Base-by-base conservation (phyloP, 2,888 invertebrate species). In the Andrena praecox region DNA sequence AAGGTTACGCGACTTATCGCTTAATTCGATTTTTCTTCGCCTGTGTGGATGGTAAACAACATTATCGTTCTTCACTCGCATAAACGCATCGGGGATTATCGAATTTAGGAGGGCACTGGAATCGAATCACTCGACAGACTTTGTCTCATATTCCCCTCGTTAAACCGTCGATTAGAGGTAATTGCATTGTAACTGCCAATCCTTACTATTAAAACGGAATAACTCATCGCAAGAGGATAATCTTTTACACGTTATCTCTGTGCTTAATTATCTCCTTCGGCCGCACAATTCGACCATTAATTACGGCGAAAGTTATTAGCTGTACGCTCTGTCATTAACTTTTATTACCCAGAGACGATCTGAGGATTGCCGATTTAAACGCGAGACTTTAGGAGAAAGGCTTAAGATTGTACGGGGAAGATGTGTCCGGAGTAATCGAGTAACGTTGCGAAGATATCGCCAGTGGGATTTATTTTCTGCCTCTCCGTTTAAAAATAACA, bases 401-500 rank as follows among this genome's bases (percentile, higher is more conserved):
- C 42, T 42, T 12, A 42, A 42, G 42, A 42, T 42, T 42, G 42
- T 42, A 42, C 42, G 12, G 10, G 42, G 42, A 4, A 42, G 42
- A 42, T 42, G 42, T 42, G 42, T 16, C 0, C 42, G 42, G 42
- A 42, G 16, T 42, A 42, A 42, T 20, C 24, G 12, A 29, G n/a
- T 10, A 24, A 4, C 16, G 29, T 50, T 27, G n/a, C 33, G 68
- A 29, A 12, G 42, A n/a, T n/a, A 8, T 71, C 64, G 12, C n/a
- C 42, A 6, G 1, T 12, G n/a, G 48, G 48, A 33, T 72, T 64
- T 72, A 72, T 66, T 50, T 59, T 27, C 50, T 33, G 64, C 64
- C 33, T 42, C 20, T 29, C 24, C n/a, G 16, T 69, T 70, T 3
- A 50, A 69, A 24, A 69, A 77, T 6, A 68, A 60, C 68, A 82